Base-by-base conservation (phyloP, 2,888 invertebrate species). In the Corythucha ciliata region DNA sequence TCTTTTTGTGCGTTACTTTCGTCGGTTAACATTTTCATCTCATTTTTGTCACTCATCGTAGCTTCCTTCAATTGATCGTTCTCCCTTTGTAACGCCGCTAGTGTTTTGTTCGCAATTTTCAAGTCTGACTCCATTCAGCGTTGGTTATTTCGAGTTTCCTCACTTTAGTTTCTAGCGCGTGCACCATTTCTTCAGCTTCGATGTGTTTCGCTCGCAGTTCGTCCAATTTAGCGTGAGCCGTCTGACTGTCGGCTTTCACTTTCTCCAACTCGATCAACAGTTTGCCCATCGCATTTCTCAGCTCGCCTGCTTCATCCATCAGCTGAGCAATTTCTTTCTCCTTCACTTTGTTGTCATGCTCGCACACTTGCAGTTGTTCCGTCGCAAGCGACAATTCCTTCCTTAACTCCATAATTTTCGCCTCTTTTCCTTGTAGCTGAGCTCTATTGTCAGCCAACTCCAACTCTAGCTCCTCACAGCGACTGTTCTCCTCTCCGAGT, bases 351-450 rank as follows among this genome's bases (percentile, higher is more conserved):
- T n/a, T n/a, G n/a, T n/a, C n/a, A n/a, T n/a, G n/a, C n/a, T n/a
- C n/a, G n/a, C n/a, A n/a, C n/a, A n/a, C n/a, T n/a, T n/a, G 21
- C 41, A 49, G 8, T 14, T 49, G 33, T 16, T 49, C 32, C 12
- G 33, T 21, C 4, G 10, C 21, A n/a, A 14, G 25, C 4, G n/a
- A 6, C 32, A 49, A 33, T 21, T 41, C 33, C 20, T 41, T 21
- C 12, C n/a, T 20, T 2, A 6, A 16, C 10, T 26, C 34, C 20
- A 39, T 41, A 16, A 51, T 27, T 22, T 24, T 48, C n/a, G 40
- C 53, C 10, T 45, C 37, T 37, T 53, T 48, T 21, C 42, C 41
- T 22, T 51, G 53, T 16, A 37, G 22, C 21, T 8, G 22, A 12
- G 6, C 32, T 8, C 50, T 20, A 21, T 47, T 41, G 21, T 26